Conservation (phyloP, 2,113 vertebrate species). For the Mormyrus iriodes region DNA sequence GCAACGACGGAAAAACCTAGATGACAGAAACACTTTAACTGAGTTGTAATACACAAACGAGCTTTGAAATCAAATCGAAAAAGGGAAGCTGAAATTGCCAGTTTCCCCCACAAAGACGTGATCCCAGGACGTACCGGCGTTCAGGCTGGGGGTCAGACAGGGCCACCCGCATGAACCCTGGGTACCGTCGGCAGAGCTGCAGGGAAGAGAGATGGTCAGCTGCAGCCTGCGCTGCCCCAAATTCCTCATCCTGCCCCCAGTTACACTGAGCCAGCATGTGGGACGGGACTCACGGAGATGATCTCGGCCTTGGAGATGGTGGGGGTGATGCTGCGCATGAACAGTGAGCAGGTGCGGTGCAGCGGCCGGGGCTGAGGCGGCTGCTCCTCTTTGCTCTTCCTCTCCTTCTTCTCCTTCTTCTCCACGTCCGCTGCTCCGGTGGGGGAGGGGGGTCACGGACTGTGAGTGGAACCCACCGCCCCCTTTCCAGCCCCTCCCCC, state of each 20-base stretch:
- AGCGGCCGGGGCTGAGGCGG: constrained; percentile 73
- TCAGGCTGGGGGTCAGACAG: constrained; percentile 83
- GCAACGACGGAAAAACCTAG: constrained; percentile 82
- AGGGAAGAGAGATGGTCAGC: neutral
- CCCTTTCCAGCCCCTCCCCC: neutral
- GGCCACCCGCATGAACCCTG: constrained; percentile 83
- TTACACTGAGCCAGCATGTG: neutral
- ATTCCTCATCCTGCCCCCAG: neutral
- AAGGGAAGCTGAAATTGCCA: neutral
- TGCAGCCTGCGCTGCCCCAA: neutral
- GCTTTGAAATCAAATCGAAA: neutral
- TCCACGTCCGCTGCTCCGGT: constrained; percentile 17
- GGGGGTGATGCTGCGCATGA: constrained; percentile 85
- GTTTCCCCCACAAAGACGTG: neutral
- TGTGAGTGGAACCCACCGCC: neutral
- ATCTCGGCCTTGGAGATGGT: constrained; percentile 84
- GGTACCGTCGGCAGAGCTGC: constrained; percentile 78
- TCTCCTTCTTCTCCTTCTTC: constrained; percentile 60
- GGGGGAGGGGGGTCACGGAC: neutral
- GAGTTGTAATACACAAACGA: neutral
- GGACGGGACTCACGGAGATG: constrained; percentile 67
- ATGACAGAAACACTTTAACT: neutral
- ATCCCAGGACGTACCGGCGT: constrained; percentile 60
- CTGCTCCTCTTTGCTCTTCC: constrained; percentile 64
- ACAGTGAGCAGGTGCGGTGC: constrained; percentile 83